Evolutionary conservation across 2,888 invertebrate genomes (phyloP).

Genomic region (Pachydiplax longipennis): DNA sequence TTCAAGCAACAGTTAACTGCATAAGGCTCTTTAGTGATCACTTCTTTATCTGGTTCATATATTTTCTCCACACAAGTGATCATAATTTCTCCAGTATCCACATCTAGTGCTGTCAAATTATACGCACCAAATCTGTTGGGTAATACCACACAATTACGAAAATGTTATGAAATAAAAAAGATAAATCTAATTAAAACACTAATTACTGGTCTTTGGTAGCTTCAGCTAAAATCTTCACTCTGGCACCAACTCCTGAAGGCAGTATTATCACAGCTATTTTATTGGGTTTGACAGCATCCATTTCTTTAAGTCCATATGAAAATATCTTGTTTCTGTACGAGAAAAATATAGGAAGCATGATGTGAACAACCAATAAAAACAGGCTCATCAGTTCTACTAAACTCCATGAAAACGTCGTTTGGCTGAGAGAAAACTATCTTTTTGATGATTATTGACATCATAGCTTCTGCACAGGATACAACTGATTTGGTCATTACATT

Average conservation of each 20-base stretch:
- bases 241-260: conserved; percentile 9
- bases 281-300: not conserved
- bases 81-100: conserved; percentile 18
- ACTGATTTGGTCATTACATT: no score
- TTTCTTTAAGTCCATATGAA: not conserved
- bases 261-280: not conserved
- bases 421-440: no score
- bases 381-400: no score
- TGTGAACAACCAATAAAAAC: no score
- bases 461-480: no score
- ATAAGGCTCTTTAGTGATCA: not conserved
- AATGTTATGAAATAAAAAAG: not conserved
- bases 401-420: no score
- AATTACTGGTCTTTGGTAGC: not conserved
- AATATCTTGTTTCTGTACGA: not conserved
- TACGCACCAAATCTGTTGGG: not conserved
- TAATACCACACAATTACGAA: not conserved
- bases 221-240: conserved; percentile 14
- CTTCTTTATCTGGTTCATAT: not conserved
- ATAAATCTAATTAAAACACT: not conserved
- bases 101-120: not conserved
- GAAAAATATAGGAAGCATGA: no score
- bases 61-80: not conserved
- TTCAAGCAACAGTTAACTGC: conserved; percentile 4
- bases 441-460: no score